These are phyloP conservation scores for Auanema freiburgensis DNA, from an alignment of 2,888 invertebrate genomes.

Conservation along the genomic window DNA sequence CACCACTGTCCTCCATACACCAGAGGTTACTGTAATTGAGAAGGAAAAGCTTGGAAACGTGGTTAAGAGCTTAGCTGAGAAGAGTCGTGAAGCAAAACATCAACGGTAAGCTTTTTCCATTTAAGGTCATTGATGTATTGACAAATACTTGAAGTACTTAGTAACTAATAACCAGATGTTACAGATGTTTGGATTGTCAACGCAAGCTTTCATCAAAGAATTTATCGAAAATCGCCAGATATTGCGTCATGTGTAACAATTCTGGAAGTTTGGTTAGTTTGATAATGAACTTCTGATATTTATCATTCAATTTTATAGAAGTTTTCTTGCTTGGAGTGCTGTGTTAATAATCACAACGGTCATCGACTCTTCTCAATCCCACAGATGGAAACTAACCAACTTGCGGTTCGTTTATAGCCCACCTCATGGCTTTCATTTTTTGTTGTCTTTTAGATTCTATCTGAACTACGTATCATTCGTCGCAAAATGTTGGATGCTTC, in stretches of 20 bases:
- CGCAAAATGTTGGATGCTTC: conserved; percentile 27
- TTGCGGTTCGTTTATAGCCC: conserved; percentile 25
- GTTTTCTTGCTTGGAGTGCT: conserved; percentile 56
- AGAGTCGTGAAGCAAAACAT: conserved; percentile 26
- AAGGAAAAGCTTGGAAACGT: conserved; percentile 2
- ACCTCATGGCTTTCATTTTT: not conserved
- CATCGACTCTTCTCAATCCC: conserved; percentile 47
- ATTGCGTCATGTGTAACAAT: conserved; percentile 42
- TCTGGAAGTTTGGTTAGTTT: conserved; percentile 32
- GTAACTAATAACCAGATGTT: not conserved
- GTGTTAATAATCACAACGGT: conserved; percentile 59
- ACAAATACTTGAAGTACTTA: not conserved
- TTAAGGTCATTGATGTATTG: not conserved
- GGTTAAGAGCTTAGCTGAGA: conserved; percentile 22
- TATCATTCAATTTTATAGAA: conserved; percentile 22
- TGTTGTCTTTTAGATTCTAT: conserved; percentile 12
- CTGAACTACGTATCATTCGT: conserved; percentile 41
- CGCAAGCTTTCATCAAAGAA: conserved; percentile 36
- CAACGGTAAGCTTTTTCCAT: conserved; percentile 1
- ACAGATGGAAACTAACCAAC: conserved; percentile 47
- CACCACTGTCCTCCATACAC: conserved; percentile 45
- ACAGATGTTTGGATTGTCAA: conserved; percentile 39
- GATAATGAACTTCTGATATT: no score
- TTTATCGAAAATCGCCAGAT: conserved; percentile 36
- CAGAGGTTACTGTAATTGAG: conserved; percentile 4